These are phyloP conservation scores for Clamator glandarius DNA, from an alignment of 2,797 vertebrate species.

Conservation along the genomic window DNA sequence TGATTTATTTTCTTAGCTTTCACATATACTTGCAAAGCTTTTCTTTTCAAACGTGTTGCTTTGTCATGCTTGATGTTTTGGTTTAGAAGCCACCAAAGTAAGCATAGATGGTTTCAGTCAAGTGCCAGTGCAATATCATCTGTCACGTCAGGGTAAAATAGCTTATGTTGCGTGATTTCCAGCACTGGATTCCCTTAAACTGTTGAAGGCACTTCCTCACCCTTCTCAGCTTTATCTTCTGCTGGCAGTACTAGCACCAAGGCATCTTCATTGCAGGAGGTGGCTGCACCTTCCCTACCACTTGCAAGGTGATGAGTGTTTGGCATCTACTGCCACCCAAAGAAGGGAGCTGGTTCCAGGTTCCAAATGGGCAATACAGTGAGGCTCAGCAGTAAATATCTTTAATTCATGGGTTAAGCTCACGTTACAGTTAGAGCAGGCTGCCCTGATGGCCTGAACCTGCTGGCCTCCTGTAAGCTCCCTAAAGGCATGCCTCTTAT, in stretches of 20 bases:
- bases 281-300: neutral
- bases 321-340: fast-evolving
- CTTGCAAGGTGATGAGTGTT: neutral
- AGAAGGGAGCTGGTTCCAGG: neutral
- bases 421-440: fast-evolving
- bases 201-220: neutral
- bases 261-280: neutral
- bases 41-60: neutral
- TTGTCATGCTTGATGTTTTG: neutral
- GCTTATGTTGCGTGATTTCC: neutral
- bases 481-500: neutral
- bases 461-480: neutral
- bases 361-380: neutral
- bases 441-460: neutral
- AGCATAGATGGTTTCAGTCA: neutral
- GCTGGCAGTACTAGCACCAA: neutral
- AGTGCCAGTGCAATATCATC: neutral
- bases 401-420: neutral
- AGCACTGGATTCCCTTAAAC: neutral
- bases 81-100: neutral
- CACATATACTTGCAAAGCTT: neutral
- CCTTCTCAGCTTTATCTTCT: neutral
- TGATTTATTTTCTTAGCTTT: neutral
- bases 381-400: neutral
- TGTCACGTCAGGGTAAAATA: neutral